Evolutionary conservation across 2,888 invertebrate genomes (phyloP).

Genomic region (Drosophila koepferae): DNA sequence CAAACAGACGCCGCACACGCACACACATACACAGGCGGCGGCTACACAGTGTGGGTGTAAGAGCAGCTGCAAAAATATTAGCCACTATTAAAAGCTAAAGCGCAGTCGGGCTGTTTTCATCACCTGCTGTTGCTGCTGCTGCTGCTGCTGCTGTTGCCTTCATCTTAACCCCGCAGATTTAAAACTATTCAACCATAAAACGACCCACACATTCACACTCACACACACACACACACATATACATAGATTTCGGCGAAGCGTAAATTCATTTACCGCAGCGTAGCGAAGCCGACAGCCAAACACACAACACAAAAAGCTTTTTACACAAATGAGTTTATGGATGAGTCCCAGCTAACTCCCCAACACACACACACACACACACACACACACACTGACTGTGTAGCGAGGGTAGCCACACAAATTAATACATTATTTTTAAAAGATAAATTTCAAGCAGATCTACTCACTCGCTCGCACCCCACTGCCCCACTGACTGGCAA

Average conservation of each 20-base stretch:
- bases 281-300: conserved; percentile 35
- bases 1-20: conserved; percentile 60
- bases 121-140: conserved; percentile 54
- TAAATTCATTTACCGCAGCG: conserved; percentile 75
- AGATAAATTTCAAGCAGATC: conserved; percentile 72
- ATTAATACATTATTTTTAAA: conserved; percentile 79
- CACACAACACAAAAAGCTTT: conserved; percentile 67
- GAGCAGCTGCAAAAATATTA: conserved; percentile 65
- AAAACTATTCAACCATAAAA: conserved; percentile 76
- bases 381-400: too few relatives aligned
- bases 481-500: conserved; percentile 43
- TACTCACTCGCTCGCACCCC: conserved; percentile 4
- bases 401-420: conserved; percentile 67
- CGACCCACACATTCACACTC: conserved; percentile 45
- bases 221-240: conserved; percentile 30
- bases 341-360: conserved; percentile 32
- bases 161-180: conserved; percentile 61
- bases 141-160: conserved; percentile 34
- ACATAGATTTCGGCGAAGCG: conserved; percentile 53
- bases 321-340: conserved; percentile 78
- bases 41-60: neutral
- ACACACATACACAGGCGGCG: conserved; percentile 26
- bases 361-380: conserved; percentile 10
- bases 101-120: conserved; percentile 48
- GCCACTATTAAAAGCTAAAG: conserved; percentile 66